Percentiles rank a stretch among this genome's conserved stretches.
Evolutionary conservation across 2,113 vertebrate genomes (phyloP).

Genomic region (Zingel zingel): DNA sequence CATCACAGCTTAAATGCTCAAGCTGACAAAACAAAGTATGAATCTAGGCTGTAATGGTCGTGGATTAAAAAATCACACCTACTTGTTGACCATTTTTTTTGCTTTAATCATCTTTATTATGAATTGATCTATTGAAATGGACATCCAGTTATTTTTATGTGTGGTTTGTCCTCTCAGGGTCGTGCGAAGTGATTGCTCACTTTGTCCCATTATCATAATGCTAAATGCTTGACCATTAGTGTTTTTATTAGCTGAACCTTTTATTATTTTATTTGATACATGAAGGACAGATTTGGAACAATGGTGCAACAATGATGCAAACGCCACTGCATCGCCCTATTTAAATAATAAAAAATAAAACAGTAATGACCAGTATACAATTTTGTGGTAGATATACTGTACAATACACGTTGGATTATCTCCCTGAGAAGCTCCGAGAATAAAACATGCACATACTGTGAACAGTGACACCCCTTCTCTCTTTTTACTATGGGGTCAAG

Average conservation of each 20-base stretch:
- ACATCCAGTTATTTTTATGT: neutral
- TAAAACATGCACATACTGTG: slow-evolving; percentile 19
- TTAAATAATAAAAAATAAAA: neutral
- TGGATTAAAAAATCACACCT: neutral
- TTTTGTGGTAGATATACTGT: neutral
- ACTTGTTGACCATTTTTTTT: slow-evolving; percentile 7
- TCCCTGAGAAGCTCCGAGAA: slow-evolving; percentile 6
- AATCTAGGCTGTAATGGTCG: neutral
- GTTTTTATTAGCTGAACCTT: neutral
- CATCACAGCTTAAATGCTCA: neutral
- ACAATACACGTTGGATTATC: slow-evolving; percentile 18
- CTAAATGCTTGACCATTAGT: neutral
- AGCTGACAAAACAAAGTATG: neutral
- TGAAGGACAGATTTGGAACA: neutral
- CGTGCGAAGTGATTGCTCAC: neutral
- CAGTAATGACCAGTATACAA: neutral
- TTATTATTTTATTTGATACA: neutral
- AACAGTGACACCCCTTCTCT: slow-evolving; percentile 12
- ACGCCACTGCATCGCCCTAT: neutral
- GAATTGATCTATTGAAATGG: neutral
- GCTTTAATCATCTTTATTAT: neutral
- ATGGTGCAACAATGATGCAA: neutral
- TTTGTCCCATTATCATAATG: neutral
- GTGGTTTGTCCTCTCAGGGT: neutral
- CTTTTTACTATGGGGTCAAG: slow-evolving; percentile 36